Base-by-base conservation (phyloP, 1,140 invertebrate species). In the Brachystomella parvula region DNA sequence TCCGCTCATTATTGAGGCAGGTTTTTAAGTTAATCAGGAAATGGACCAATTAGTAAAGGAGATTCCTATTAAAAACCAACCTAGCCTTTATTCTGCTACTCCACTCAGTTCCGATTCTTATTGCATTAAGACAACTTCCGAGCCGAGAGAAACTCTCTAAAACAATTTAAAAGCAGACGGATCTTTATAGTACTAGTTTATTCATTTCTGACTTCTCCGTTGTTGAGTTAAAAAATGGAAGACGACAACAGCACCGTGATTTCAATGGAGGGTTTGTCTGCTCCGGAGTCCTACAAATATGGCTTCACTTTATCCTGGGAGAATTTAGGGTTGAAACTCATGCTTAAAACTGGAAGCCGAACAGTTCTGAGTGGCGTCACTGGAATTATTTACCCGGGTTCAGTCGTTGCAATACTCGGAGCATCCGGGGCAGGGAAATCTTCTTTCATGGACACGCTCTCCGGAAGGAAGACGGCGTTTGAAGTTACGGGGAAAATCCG, bases 371-470 rank as follows among this genome's bases (percentile, higher is more conserved):
- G 15, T 9, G 32, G 30, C 21, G 17, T 60, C 6, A 60, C 17
- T 33, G 58, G 58, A 3, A 60, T 60, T 33, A 17, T 31, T 30
- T 30, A 30, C 15, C 58, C 58, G 21, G 58, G 58, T 3, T 60
- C 29, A 12, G 58, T 60, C 3, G 32, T 33, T 3, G 58, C 58
- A 17, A 24, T 60, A 29, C 17, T 60, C 9, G 58, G 58, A 24
- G 24, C 58, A 15, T 60, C 58, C 6, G 58, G 58, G 6, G 6
- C 58, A 15, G 58, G 58, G 15, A 60, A 60, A 60, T 15, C 58
- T 9, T 28, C 58, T 28, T 31, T 60, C 30, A 9, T 60, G 58
- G 58, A 60, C 58, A 29, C 30, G 6, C 24, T 60, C 3, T 3
- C 58, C 17, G 58, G 58, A 31, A 3, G 58, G 19, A 31, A 12